Base-by-base conservation (phyloP, 1,140 invertebrate species). In the Zaprionus gabonicus region DNA sequence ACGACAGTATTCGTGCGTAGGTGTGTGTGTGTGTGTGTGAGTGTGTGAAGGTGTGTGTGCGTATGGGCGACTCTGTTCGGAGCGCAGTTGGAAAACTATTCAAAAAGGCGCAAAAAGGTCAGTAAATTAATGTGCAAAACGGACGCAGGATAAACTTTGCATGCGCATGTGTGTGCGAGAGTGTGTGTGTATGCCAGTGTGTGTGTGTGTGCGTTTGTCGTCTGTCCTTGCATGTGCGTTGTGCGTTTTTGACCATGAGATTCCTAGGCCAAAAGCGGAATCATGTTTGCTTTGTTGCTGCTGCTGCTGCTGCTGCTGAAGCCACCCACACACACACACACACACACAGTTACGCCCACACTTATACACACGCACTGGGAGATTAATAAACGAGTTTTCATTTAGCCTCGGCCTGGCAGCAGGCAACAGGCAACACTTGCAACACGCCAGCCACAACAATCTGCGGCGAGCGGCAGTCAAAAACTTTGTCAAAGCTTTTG, bases 81-180 rank as follows among this genome's bases (percentile, higher is more conserved):
- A 28, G 17, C 71, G 15, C 66, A 64, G 72, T 57, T 41, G 58
- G 44, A 68, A 68, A 87, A 87, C 83, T 88, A 83, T 87, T 77
- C 57, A 64, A 83, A 80, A 87, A 83, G 58, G 70, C 80, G 75
- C 80, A 87, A 83, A 87, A 83, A 87, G 83, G 84, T 87, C 84
- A 88, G 81, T 87, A 88, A 87, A 87, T 88, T 88, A 87, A 87
- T 87, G 84, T 88, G 84, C 80, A 87, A 81, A 83, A 78, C 67
- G 73, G 83, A 70, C 64, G 56, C 56, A 71, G 83, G 73, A 80
- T 87, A 87, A 86, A 87, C 83, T 82, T 82, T 86, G 73, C 74
- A 76, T 59, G 46, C 65, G 15, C 25, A 28, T 65, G 20, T 60
- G 64, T 65, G 31, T 77, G 31, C 44, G 23, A 34, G 49, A 23